These are phyloP conservation scores for Platycnemis pennipes DNA, from an alignment of 2,888 invertebrate species.

Conservation along the genomic window DNA sequence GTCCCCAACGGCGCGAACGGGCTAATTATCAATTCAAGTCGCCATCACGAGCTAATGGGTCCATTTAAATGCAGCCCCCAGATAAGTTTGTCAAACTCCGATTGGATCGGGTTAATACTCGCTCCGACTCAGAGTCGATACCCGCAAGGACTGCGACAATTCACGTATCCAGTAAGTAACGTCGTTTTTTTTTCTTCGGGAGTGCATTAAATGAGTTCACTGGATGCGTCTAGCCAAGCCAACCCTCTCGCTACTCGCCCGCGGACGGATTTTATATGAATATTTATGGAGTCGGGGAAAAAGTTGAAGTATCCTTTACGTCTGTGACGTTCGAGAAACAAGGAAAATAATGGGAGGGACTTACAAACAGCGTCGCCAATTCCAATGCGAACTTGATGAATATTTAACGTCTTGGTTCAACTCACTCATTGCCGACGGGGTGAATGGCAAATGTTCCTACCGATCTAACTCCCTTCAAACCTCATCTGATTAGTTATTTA, in stretches of 20 bases:
- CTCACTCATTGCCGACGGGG: slow-evolving; percentile 2
- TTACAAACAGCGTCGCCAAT: background rate
- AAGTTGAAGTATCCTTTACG: background rate
- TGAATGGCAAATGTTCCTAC: background rate
- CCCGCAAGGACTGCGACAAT: background rate
- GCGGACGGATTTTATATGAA: background rate
- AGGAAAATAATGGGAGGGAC: background rate
- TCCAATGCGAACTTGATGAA: background rate
- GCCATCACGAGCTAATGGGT: background rate
- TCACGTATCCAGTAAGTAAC: background rate
- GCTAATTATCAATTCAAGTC: slow-evolving; percentile 34
- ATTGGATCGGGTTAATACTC: background rate
- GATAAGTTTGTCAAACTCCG: background rate
- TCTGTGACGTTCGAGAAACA: slow-evolving; percentile 1
- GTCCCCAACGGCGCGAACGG: background rate
- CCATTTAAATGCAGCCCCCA: background rate
- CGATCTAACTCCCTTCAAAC: background rate
- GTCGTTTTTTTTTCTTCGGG: background rate
- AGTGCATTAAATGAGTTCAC: background rate
- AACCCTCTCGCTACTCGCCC: background rate
- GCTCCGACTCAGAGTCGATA: background rate
- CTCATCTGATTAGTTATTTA: slow-evolving; percentile 31
- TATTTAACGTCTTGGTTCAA: background rate
- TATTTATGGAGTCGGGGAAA: background rate
- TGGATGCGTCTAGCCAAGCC: background rate